Evolutionary conservation across 2,888 invertebrate species (phyloP), one percentile per base, ranked within the genome.

Genomic region (Morpho achilles): DNA sequence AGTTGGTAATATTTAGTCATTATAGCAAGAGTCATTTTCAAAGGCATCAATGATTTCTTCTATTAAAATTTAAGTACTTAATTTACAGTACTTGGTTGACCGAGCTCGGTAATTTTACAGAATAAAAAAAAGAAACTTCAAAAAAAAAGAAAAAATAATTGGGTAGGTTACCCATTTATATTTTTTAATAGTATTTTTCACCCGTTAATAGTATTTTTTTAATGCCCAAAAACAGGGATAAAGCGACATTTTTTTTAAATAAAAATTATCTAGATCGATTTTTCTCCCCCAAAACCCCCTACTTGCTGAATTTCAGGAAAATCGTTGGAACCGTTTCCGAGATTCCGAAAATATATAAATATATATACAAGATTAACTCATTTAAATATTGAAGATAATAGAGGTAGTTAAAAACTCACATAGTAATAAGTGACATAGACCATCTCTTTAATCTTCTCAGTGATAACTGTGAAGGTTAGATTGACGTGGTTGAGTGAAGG

Each of bases 371-470:
- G 7, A 7, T 7, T 7, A 7, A 43, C 7, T 6, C 43, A 16
- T 16, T 16, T 4, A n/a, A 43, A 43, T 43, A 43, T 7, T 8
- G 16, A 16, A 16, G 16, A 43, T 32, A n/a, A 8, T 43, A 43
- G 8, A 43, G n/a, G 8, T 43, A 43, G 7, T 9, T 43, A 7
- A 41, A n/a, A 43, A 69, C 80, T 78, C 63, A 89, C 89, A 59
- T 68, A 77, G 60, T 83, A 89, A 59, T 81, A 87, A 0, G 79
- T 75, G 4, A 67, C 68, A 56, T 87, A 75, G 0, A 82, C 66
- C 3, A 79, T 66, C n/a, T 86, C 79, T 59, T 82, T 79, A 23
- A 87, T 82, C 66, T 80, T 86, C 8, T 84, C 85, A 0, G 79
- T 80, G 58, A 89, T 85, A 40, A 87, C 80, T 0, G 71, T 68